Evolutionary conservation across 2,797 vertebrate species (phyloP), one percentile per base, ranked within the genome.

Genomic region (Lophotriccus pileatus): DNA sequence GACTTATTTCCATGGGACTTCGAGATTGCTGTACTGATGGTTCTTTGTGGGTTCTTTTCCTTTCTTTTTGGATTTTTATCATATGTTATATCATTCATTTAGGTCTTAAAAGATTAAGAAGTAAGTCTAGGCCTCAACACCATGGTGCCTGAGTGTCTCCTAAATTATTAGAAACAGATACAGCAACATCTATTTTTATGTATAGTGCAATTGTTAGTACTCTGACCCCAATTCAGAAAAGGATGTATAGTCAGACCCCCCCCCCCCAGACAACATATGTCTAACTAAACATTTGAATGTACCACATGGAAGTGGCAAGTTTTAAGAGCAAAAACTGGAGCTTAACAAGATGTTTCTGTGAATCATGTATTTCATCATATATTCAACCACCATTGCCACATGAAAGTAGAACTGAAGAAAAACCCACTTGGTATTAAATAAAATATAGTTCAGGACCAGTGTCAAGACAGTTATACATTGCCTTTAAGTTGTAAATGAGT

Each of bases 111-210:
- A 93, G 69, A 78, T 90, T 75, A 86, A 69, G 58, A 79, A 94
- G 17, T 78, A 83, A 80, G 69, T 89, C 84, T 89, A 94, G 66
- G 49, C 66, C 66, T 77, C 76, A 85, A 89, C 82, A 87, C 46
- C 84, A 89, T 0, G 50, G 93, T 94, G 91, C 91, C 95, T 69
- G n/a, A 69, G 73, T 78, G 93, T 93, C 95, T 97, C 92, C 58
- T 82, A 80, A 94, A 64, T 87, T 91, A 95, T 95, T 94, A 78
- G 77, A 89, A 95, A 32, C 94, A 96, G 72, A 92, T 87, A 94
- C 3, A 90, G 23, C 78, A 72, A 70, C 44, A 79, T 89, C 36
- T 91, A 91, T 78, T 89, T 93, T 81, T 76, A 46, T n/a, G 41
- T 80, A 19, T 32, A 73, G n/a, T 52, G 47, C 27, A 41, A 52